These are phyloP conservation scores for Phenacoccus solenopsis DNA, from an alignment of 1,140 invertebrate genomes.

Conservation along the genomic window DNA sequence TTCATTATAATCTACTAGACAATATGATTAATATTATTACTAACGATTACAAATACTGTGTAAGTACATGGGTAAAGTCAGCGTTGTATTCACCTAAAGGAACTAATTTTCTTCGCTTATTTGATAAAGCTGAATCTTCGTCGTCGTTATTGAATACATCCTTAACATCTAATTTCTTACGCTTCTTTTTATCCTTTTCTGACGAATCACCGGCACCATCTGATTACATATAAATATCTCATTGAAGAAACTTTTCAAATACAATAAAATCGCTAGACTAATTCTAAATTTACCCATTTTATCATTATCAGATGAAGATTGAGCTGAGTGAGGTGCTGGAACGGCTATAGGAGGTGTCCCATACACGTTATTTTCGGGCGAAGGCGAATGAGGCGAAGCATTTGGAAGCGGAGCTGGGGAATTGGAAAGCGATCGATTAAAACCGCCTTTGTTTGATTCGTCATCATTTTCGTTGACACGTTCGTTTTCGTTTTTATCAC, in stretches of 20 bases:
- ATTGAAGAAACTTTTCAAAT: neutral
- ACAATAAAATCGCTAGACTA: too few relatives aligned
- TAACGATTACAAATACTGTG: neutral
- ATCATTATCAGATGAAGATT: neutral
- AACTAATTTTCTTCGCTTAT: slow-evolving; percentile 71
- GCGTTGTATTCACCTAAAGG: slow-evolving; percentile 46
- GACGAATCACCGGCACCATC: neutral
- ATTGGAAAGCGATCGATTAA: neutral
- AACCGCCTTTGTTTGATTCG: neutral
- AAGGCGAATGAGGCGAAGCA: neutral
- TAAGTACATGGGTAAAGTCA: slow-evolving; percentile 18
- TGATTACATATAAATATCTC: neutral
- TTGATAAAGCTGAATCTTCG: slow-evolving; percentile 40
- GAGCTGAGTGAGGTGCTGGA: neutral
- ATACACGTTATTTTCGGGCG: neutral
- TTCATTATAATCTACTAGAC: slow-evolving; percentile 47
- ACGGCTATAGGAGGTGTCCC: slow-evolving; percentile 19
- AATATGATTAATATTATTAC: too few relatives aligned
- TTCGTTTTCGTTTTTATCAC: neutral
- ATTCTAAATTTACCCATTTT: slow-evolving; percentile 10
- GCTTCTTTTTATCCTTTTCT: slow-evolving; percentile 19
- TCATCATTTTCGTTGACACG: neutral
- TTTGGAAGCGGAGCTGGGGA: neutral
- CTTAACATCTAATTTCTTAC: slow-evolving; percentile 49
- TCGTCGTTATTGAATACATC: slow-evolving; percentile 88